Evolutionary conservation across 2,797 vertebrate genomes (phyloP).

Genomic region (Meriones psammophilus): DNA sequence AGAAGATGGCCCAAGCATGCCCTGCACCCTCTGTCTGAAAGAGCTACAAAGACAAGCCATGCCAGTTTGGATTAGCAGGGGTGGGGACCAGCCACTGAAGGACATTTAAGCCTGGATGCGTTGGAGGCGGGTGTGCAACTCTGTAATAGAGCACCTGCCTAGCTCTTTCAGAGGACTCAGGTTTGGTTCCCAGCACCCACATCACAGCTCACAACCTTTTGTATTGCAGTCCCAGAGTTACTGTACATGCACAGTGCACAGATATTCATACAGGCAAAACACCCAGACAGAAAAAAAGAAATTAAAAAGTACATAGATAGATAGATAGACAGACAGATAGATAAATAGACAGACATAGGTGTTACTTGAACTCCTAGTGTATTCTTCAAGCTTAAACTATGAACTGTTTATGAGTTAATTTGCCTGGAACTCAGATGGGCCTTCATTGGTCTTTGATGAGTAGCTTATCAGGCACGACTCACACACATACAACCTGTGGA

Average conservation of each 20-base stretch:
- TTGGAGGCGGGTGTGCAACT: background rate
- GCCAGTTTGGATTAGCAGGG: background rate
- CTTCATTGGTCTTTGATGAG: background rate
- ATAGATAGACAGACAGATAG: too few species aligned
- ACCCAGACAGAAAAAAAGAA: background rate
- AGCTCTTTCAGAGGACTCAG: background rate
- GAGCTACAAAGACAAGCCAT: background rate
- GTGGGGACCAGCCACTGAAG: background rate
- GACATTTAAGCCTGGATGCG: background rate
- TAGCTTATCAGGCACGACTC: background rate
- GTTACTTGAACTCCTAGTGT: background rate
- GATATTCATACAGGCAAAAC: background rate
- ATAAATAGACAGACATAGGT: too few species aligned
- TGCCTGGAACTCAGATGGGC: background rate
- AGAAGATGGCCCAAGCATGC: background rate
- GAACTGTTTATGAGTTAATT: background rate
- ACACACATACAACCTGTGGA: background rate
- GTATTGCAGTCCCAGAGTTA: background rate
- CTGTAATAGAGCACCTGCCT: background rate
- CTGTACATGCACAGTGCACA: background rate
- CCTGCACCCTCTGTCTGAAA: background rate
- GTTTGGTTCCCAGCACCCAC: background rate
- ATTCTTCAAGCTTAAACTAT: background rate
- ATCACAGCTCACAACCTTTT: background rate
- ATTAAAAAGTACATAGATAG: background rate